Evolutionary conservation across 35 echinoderm and acorn worm genomes (phyloP).

Genomic region (Acanthaster planci): DNA sequence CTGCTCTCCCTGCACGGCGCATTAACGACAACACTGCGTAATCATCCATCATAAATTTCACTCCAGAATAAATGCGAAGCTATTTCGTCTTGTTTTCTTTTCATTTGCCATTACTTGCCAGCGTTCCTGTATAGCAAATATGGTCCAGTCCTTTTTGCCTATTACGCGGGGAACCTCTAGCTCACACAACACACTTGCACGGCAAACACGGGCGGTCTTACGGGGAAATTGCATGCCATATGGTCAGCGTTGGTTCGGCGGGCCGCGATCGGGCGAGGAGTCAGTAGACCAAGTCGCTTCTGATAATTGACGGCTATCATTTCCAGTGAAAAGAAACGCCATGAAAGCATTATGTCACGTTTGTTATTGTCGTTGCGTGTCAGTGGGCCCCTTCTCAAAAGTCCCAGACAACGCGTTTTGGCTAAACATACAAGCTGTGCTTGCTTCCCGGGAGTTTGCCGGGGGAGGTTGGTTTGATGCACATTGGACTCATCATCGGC

Average conservation of each 20-base stretch:
- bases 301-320: slow-evolving; percentile 19
- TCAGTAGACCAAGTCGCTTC: slow-evolving; percentile 6
- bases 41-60: slow-evolving; percentile 22
- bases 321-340: slow-evolving; percentile 25
- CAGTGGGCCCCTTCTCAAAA: background rate
- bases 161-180: background rate
- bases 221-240: slow-evolving; percentile 9
- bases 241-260: slow-evolving; percentile 15
- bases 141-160: background rate
- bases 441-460: background rate
- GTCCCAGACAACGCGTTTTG: background rate
- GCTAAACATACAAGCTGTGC: background rate
- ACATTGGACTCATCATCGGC: slow-evolving; percentile 5
- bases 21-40: slow-evolving; percentile 15
- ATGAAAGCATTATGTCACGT: slow-evolving; percentile 26
- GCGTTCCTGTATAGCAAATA: slow-evolving; percentile 24
- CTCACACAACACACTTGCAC: too few species aligned
- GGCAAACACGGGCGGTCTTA: too few species aligned
- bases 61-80: background rate
- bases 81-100: slow-evolving; percentile 18
- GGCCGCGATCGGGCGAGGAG: background rate
- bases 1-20: background rate
- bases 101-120: slow-evolving; percentile 10
- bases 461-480: background rate
- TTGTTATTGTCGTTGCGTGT: slow-evolving; percentile 26